Base-by-base conservation (phyloP, 2,797 vertebrate species). In the Labroides dimidiatus region DNA sequence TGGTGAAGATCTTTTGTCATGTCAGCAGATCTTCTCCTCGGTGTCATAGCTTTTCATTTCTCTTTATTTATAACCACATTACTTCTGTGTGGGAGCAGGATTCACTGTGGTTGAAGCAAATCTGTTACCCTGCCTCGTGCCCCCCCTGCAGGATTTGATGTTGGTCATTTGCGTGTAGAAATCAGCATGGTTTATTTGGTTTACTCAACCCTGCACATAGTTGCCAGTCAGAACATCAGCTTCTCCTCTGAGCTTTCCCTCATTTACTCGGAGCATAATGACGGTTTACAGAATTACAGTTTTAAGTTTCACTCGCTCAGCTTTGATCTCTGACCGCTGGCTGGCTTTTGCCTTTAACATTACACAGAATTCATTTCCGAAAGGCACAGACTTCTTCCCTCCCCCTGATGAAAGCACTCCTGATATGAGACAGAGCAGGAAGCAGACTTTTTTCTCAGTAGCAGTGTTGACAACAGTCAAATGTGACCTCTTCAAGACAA, bases 361-460 rank as follows among this genome's bases (percentile, higher is more conserved):
- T 91, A 81, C 78, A 44, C 88, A 87, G 88, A 86, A 88, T 88
- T 85, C 72, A 80, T 86, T 91, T 91, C 86, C 78, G 71, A 86
- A 90, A 87, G 21, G 39, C 72, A 74, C 86, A 64, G 75, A 81
- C 85, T 80, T 84, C 78, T 87, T 88, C 81, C 81, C 80, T 79
- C 64, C 41, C 33, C 79, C 84, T 88, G 90, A 91, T 93, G 90
- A 93, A 94, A 93, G 91, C 75, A 60, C 84, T 56, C 66, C 77
- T 89, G 91, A 92, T 90, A 89, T 72, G 88, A 93, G 88, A 86
- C 91, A 89, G 91, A 92, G 78, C 91, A 92, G 92, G 92, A 92
- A 93, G 84, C 82, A 66, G 79, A 42, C 72, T 85, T 88, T 87
- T 72, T 77, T 76, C 76, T 85, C 76, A 73, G 86, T 91, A 90